Conservation (phyloP, 2,888 invertebrate genomes). For the Sepioteuthis lessoniana region DNA sequence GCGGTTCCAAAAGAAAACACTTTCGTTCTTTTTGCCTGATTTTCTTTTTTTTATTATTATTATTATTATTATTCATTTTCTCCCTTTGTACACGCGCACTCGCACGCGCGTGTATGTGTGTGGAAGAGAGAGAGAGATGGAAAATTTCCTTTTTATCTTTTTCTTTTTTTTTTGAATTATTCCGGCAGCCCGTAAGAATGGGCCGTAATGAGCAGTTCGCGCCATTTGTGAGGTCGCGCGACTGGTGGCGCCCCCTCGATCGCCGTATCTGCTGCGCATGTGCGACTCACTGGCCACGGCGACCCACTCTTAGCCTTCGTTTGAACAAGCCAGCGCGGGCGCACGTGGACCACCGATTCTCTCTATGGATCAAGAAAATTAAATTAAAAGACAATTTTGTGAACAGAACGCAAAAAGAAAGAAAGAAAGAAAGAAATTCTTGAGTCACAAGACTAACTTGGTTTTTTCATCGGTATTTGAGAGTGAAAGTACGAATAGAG, state of each 20-base stretch:
- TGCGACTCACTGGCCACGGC: not conserved
- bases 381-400: not conserved
- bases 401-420: not conserved
- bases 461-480: not conserved
- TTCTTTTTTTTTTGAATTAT: not conserved
- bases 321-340: not conserved
- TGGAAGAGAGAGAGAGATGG: not conserved
- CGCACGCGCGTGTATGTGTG: not conserved
- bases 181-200: not conserved
- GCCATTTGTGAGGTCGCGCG: constrained; percentile 33
- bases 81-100: not conserved
- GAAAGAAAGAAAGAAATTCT: not conserved
- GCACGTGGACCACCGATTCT: constrained; percentile 20
- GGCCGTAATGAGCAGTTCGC: constrained; percentile 33
- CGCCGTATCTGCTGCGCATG: constrained; percentile 21
- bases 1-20: constrained; percentile 4
- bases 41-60: not conserved
- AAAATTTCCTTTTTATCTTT: not conserved
- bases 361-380: not conserved
- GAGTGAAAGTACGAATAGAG: not conserved
- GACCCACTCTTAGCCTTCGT: not conserved
- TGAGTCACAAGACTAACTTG: not conserved
- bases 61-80: not conserved
- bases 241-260: constrained; percentile 33
- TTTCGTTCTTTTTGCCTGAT: not conserved